Conservation (phyloP, 2,113 vertebrate species). For the Petromus typicus region DNA sequence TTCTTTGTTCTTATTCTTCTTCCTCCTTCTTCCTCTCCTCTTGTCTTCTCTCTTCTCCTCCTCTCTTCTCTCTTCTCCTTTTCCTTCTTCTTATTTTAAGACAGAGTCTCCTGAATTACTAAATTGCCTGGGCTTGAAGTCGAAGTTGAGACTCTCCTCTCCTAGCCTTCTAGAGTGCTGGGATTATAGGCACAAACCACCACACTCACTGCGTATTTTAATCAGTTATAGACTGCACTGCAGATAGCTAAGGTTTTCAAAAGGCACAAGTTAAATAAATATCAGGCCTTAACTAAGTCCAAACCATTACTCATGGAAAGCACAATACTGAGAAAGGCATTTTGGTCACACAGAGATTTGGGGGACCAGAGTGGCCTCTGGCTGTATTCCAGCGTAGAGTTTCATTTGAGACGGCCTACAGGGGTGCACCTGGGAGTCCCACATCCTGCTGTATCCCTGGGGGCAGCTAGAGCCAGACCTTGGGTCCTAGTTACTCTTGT, state of each 20-base stretch:
- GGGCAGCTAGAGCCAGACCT: not conserved
- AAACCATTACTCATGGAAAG: not conserved
- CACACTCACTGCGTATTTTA: not conserved
- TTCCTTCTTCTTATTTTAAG: not conserved
- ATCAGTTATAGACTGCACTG: not conserved
- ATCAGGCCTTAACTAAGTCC: not conserved
- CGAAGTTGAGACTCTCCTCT: not conserved
- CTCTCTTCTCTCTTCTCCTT: no score
- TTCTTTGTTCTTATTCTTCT: no score
- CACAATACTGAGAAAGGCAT: not conserved
- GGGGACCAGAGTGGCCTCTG: fast-evolving
- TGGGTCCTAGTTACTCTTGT: not conserved
- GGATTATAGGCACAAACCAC: not conserved
- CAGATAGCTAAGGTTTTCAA: not conserved
- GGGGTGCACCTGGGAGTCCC: fast-evolving
- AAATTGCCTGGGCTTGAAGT: not conserved
- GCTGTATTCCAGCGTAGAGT: not conserved
- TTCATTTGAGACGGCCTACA: not conserved
- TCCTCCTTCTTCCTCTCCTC: no score
- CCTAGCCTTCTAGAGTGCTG: not conserved
- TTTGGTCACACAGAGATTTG: not conserved
- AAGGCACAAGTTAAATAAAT: not conserved
- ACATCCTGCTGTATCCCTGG: not conserved
- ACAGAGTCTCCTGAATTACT: not conserved
- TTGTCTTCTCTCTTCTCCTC: no score